phyloP scores from a whole-genome alignment of 2,797 vertebrate species.

The Emydoidea blandingii region DNA sequence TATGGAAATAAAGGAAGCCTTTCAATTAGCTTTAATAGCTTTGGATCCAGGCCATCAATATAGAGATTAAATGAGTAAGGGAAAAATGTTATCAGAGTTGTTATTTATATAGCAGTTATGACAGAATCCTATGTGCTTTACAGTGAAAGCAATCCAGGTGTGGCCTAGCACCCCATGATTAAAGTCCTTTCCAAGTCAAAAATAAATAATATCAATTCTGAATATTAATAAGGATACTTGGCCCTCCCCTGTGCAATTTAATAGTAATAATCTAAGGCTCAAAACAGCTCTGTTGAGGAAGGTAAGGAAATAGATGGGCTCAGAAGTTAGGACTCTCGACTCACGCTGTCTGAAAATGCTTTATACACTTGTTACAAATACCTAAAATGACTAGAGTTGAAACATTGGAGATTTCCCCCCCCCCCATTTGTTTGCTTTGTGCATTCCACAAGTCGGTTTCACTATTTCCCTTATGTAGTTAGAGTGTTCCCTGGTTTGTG shows the following conservation, averaged over 20 bases:
- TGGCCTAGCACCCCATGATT: not conserved
- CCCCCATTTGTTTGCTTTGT: not conserved
- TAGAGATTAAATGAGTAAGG: not conserved
- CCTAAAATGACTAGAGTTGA: not conserved
- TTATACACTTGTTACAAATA: accelerated
- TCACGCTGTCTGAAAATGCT: accelerated
- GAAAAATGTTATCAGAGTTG: not conserved
- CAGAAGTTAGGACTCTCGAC: not conserved
- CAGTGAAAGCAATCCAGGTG: accelerated
- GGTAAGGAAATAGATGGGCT: constrained; percentile 45
- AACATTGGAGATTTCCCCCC: not conserved
- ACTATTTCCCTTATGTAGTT: not conserved
- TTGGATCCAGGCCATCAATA: accelerated
- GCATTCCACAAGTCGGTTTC: not conserved
- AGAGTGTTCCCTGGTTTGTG: not conserved
- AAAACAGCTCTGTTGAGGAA: not conserved
- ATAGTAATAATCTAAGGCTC: not conserved
- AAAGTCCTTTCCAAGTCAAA: not conserved
- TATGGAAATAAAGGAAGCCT: not conserved
- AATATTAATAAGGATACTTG: not conserved
- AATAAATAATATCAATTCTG: not conserved
- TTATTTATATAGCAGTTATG: not conserved
- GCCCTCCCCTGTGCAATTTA: not conserved
- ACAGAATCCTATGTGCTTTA: not conserved
- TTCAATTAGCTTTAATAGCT: accelerated